phyloP scores from a whole-genome alignment of 2,797 vertebrate species.

The Anabas testudineus region DNA sequence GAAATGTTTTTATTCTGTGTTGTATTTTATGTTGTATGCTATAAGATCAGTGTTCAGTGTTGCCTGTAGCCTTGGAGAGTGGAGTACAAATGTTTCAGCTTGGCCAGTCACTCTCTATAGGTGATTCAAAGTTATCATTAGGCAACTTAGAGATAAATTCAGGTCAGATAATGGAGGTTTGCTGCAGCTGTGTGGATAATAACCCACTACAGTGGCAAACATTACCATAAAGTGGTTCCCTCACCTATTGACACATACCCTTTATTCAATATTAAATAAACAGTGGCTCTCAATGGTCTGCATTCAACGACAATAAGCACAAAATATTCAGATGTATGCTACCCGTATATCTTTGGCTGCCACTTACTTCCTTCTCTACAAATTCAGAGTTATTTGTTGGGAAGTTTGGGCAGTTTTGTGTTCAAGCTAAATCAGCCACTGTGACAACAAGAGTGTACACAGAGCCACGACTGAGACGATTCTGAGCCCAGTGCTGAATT shows the following conservation, averaged over 20 bases:
- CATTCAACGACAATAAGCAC: background rate
- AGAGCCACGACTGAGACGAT: slow-evolving; percentile 18
- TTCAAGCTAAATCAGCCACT: slow-evolving; percentile 30
- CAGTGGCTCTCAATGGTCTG: background rate
- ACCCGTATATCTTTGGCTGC: background rate
- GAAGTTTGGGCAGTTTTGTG: slow-evolving; percentile 28
- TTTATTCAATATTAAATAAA: background rate
- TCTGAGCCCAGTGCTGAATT: slow-evolving; percentile 29
- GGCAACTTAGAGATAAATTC: background rate
- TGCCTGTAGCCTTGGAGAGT: background rate
- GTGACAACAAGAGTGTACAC: slow-evolving; percentile 28
- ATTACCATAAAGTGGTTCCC: slow-evolving; percentile 7
- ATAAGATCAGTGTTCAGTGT: background rate
- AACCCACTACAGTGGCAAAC: background rate
- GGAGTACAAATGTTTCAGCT: slow-evolving; percentile 13
- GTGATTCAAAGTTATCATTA: slow-evolving; percentile 11
- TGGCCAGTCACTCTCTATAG: background rate
- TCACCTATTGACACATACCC: background rate
- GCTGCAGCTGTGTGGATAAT: background rate
- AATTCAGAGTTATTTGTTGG: slow-evolving; percentile 23
- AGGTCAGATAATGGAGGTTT: background rate
- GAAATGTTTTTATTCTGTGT: background rate
- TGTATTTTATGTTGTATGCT: background rate
- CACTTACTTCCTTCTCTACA: background rate
- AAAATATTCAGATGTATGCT: background rate